phyloP scores from a whole-genome alignment of 2,797 vertebrate genomes.

The Lithobates pipiens region DNA sequence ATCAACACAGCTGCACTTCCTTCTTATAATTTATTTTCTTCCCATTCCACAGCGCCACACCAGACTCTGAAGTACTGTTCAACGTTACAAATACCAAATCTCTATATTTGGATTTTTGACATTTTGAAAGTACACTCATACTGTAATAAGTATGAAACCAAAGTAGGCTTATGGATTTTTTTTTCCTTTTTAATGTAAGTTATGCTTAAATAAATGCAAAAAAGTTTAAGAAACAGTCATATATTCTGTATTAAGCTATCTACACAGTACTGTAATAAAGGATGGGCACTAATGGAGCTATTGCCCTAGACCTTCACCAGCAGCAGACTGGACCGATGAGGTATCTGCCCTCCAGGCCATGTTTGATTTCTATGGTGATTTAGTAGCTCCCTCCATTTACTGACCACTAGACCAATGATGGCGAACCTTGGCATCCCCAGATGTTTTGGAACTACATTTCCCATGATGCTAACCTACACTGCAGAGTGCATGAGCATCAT shows the following conservation, averaged over 20 bases:
- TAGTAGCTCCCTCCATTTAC: no score
- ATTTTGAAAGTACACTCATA: slow-evolving; percentile 35
- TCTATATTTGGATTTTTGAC: slow-evolving; percentile 37
- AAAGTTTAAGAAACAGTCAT: not conserved
- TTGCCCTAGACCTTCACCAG: not conserved
- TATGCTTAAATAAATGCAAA: not conserved
- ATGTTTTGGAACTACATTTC: no score
- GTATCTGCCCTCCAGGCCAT: no score
- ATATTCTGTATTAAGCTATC: not conserved
- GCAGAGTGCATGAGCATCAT: no score
- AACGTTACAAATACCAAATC: slow-evolving; percentile 42
- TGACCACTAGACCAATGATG: no score
- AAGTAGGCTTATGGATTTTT: not conserved
- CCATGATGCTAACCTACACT: no score
- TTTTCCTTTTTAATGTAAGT: not conserved
- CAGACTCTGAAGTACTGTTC: slow-evolving; percentile 33
- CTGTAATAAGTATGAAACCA: slow-evolving; percentile 23
- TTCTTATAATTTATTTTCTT: slow-evolving; percentile 18
- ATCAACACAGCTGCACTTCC: slow-evolving; percentile 41
- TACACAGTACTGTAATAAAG: not conserved
- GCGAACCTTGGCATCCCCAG: no score
- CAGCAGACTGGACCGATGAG: not conserved
- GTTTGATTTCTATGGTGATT: no score
- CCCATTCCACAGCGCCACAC: slow-evolving; percentile 28
- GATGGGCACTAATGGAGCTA: not conserved